phyloP scores from a whole-genome alignment of 2,888 invertebrate genomes.

The Elegia similella region DNA sequence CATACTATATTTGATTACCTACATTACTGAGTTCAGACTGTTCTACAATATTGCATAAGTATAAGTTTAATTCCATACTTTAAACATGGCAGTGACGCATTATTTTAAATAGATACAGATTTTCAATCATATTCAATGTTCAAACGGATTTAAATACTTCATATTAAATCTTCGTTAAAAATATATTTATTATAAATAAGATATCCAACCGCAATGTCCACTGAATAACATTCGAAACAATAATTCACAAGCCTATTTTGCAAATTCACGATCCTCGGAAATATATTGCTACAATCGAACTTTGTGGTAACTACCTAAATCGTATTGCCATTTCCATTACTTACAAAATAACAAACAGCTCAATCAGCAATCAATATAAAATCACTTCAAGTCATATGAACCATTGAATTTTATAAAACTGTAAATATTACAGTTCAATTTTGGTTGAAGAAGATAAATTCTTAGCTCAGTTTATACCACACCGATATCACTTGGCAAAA shows the following conservation, averaged over 20 bases:
- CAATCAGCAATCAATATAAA: not conserved
- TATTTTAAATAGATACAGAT: not conserved
- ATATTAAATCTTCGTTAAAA: not conserved
- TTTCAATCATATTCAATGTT: not conserved
- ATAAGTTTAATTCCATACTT: not conserved
- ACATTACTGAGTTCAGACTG: slow-evolving; percentile 1
- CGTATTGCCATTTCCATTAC: slow-evolving; percentile 12
- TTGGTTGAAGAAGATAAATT: slow-evolving; percentile 25
- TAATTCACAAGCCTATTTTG: not conserved
- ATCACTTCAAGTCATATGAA: not conserved
- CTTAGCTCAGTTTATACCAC: too few species aligned
- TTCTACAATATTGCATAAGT: not conserved
- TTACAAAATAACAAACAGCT: slow-evolving; percentile 18
- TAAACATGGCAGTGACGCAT: slow-evolving; percentile 15
- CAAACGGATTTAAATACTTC: not conserved
- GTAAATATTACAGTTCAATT: slow-evolving; percentile 30
- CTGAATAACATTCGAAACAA: not conserved
- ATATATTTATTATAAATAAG: not conserved
- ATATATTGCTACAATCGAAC: not conserved
- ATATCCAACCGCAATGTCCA: not conserved
- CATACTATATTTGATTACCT: not conserved
- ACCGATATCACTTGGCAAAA: too few species aligned
- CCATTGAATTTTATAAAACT: slow-evolving; percentile 15
- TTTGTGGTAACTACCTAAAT: slow-evolving; percentile 21
- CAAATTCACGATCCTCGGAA: not conserved